Evolutionary conservation across 2,888 invertebrate species (phyloP).

Genomic region (Tuberolachnus salignus): DNA sequence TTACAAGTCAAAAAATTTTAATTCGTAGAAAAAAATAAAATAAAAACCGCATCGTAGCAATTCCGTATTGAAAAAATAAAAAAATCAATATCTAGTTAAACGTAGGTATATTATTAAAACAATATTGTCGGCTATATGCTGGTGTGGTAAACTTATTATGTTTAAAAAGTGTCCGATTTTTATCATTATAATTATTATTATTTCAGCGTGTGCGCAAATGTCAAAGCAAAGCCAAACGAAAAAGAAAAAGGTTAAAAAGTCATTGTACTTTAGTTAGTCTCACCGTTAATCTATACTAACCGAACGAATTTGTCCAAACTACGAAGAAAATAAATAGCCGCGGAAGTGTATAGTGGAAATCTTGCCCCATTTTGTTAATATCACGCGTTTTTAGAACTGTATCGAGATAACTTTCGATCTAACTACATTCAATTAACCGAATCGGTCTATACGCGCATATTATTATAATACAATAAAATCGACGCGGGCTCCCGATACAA

Average conservation of each 20-base stretch:
- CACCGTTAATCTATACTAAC: not conserved
- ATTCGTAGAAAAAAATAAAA: too few species aligned
- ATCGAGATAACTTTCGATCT: slow-evolving; percentile 33
- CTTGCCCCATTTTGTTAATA: slow-evolving; percentile 42
- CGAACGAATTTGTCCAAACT: slow-evolving; percentile 24
- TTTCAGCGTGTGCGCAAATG: not conserved
- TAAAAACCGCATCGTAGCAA: too few species aligned
- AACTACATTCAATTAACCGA: slow-evolving; percentile 9
- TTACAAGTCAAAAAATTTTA: too few species aligned
- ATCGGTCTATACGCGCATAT: not conserved
- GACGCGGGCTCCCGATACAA: too few species aligned
- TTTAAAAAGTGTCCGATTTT: not conserved
- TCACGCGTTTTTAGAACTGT: slow-evolving; percentile 5
- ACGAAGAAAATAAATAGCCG: slow-evolving; percentile 30
- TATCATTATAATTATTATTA: not conserved
- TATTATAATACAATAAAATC: too few species aligned
- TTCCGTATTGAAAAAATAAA: too few species aligned
- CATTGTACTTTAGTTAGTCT: too few species aligned
- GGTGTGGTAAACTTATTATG: not conserved
- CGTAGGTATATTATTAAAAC: too few species aligned
- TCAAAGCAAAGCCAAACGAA: not conserved
- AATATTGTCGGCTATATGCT: too few species aligned
- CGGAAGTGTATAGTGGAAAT: slow-evolving; percentile 38
- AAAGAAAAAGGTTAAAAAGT: not conserved
- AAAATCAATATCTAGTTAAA: too few species aligned